Percentiles rank a stretch among this genome's conserved stretches.
Evolutionary conservation across 1,140 invertebrate genomes (phyloP).

Genomic region (Ganaspis sp.): DNA sequence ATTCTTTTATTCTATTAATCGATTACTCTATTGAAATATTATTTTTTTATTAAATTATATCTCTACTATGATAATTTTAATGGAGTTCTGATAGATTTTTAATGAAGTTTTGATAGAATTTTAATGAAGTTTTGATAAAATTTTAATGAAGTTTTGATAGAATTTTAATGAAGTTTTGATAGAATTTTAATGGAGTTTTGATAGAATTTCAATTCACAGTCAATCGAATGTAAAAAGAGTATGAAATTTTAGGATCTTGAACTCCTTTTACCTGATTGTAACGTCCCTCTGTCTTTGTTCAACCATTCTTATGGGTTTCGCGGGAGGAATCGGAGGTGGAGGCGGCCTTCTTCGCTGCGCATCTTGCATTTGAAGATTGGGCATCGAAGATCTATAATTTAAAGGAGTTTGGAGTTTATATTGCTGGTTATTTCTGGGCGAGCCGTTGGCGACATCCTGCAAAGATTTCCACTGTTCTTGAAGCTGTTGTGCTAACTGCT

Average conservation of each 20-base stretch:
- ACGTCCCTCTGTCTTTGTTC: slow-evolving; percentile 74
- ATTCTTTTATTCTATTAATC: neutral
- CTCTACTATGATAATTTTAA: too few species aligned
- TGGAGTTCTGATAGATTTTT: too few species aligned
- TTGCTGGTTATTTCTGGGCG: slow-evolving; percentile 55
- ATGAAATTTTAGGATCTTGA: neutral
- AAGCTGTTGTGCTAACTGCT: slow-evolving; percentile 68
- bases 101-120: too few species aligned
- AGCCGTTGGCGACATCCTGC: slow-evolving; percentile 67
- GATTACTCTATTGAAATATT: too few species aligned
- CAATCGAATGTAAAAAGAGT: neutral
- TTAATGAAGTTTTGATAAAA: too few species aligned
- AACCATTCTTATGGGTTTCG: slow-evolving; percentile 73
- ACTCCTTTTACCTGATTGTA: slow-evolving; percentile 69
- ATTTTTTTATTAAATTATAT: too few species aligned
- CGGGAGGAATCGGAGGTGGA: slow-evolving; percentile 76
- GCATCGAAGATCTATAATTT: slow-evolving; percentile 83
- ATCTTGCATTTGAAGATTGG: slow-evolving; percentile 79
- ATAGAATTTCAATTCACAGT: too few species aligned
- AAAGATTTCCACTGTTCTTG: slow-evolving; percentile 74
- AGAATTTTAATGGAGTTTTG: too few species aligned
- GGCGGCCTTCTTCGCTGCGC: slow-evolving; percentile 68
- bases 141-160: too few species aligned
- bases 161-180: too few species aligned
- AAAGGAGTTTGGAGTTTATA: slow-evolving; percentile 60